A percentile compares a stretch with the other conserved stretches of the same genome.
Evolutionary conservation across 2,888 invertebrate species (phyloP).

Genomic region (Galerucella calmariensis): DNA sequence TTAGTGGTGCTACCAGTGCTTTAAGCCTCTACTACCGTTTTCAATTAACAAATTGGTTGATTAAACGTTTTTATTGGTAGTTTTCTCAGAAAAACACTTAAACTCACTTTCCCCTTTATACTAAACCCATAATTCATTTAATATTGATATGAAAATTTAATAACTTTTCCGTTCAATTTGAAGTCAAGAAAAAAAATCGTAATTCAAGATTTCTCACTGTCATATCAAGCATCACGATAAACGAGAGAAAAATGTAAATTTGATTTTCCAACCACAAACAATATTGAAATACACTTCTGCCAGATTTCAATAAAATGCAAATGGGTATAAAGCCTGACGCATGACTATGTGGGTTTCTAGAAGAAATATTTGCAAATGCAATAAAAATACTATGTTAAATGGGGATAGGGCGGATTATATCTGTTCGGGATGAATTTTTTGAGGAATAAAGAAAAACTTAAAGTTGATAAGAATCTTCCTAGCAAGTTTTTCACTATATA

Average conservation of each 20-base stretch:
- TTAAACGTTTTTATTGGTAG: too few species aligned
- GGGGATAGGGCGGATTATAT: not conserved
- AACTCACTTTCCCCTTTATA: too few species aligned
- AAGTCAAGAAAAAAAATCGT: constrained; percentile 10
- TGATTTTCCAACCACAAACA: constrained; percentile 59
- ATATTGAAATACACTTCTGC: constrained; percentile 60
- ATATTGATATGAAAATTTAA: not conserved
- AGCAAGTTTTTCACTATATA: not conserved
- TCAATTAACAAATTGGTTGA: too few species aligned
- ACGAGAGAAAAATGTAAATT: constrained; percentile 55
- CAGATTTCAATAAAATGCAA: constrained; percentile 62
- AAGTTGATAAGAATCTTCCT: not conserved
- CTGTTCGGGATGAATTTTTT: not conserved
- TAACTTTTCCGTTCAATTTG: constrained; percentile 21
- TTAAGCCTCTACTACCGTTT: too few species aligned
- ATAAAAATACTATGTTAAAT: constrained; percentile 41
- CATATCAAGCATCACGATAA: constrained; percentile 34
- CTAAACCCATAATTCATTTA: too few species aligned
- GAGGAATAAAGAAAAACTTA: not conserved
- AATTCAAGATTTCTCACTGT: constrained; percentile 37
- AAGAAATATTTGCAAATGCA: constrained; percentile 43
- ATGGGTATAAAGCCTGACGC: constrained; percentile 58
- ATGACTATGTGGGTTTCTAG: constrained; percentile 49
- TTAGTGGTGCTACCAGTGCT: too few species aligned
- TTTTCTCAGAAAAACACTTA: too few species aligned